Evolutionary conservation across 2,113 vertebrate species (phyloP), one percentile per base, ranked within the genome.

Genomic region (Nematolebias whitei): DNA sequence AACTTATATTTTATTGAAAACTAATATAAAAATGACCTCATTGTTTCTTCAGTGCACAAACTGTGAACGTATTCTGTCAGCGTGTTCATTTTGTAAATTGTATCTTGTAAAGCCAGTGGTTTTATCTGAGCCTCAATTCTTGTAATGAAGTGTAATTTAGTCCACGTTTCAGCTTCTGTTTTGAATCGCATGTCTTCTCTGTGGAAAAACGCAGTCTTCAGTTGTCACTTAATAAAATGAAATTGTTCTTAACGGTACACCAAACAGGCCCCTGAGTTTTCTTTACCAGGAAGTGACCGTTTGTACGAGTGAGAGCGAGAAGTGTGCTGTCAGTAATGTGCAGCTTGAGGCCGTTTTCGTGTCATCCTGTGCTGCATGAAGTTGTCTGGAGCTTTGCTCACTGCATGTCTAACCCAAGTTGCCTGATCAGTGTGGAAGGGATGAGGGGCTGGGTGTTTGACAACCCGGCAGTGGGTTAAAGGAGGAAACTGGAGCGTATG

Each of bases 171-270:
- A 48, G 53, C 57, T 13, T 80, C 35, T 74, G 78, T 77, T 82
- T 64, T 86, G 44, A 68, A 71, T 70, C 59, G 76, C 54, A 77
- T 86, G 78, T 85, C 40, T 20, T 77, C 29, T 83, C 50, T 81
- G 65, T 84, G 61, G 73, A 55, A 76, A n/a, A 83, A 63, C 56
- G 12, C 56, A 70, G 66, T 57, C 43, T 58, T 71, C 53, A 74
- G 54, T 76, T 83, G 70, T 76, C 61, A 64, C 69, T 83, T 64
- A 90, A 90, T 91, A 89, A 90, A 89, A 84, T 82, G 40, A 75
- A 75, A 74, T 56, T 41, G 66, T 86, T 82, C 71, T 73, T 85
- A 85, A 85, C 44, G 43, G 65, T 66, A 72, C 68, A 85, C 56
- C 74, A 79, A 87, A 67, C 76, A 77, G 71, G 86, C 53, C 83